Evolutionary conservation across 2,113 vertebrate genomes (phyloP).

Genomic region (Apaloderma vittatum): DNA sequence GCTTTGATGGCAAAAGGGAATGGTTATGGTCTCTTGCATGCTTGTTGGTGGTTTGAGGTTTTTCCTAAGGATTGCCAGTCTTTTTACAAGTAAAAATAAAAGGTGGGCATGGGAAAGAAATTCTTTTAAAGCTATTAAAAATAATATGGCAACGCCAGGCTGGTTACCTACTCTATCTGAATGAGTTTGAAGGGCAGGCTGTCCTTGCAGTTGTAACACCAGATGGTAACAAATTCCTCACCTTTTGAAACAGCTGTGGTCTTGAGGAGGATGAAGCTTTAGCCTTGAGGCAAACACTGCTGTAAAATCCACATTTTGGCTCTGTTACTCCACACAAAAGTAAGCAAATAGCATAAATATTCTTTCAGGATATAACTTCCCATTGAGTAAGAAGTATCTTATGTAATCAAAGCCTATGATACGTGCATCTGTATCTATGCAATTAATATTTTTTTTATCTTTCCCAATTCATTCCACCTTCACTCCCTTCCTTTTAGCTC

Average conservation of each 20-base stretch:
- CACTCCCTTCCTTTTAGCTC: background rate
- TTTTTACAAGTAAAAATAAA: background rate
- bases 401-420: background rate
- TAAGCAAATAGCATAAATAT: background rate
- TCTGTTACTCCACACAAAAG: background rate
- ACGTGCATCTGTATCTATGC: background rate
- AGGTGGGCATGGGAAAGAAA: background rate
- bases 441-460: background rate
- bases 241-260: background rate
- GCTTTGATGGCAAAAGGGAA: background rate
- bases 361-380: background rate
- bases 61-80: background rate
- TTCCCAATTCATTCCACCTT: background rate
- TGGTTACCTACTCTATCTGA: fast-evolving
- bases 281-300: background rate
- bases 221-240: conserved; percentile 25
- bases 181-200: background rate
- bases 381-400: background rate
- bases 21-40: background rate
- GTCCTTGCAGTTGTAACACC: conserved; percentile 24
- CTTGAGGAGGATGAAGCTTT: background rate
- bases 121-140: background rate
- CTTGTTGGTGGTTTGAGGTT: fast-evolving
- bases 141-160: fast-evolving
- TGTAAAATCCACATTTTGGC: background rate